phyloP scores from a whole-genome alignment of 2,888 invertebrate species.

The Hirtodrosophila trivittata region DNA sequence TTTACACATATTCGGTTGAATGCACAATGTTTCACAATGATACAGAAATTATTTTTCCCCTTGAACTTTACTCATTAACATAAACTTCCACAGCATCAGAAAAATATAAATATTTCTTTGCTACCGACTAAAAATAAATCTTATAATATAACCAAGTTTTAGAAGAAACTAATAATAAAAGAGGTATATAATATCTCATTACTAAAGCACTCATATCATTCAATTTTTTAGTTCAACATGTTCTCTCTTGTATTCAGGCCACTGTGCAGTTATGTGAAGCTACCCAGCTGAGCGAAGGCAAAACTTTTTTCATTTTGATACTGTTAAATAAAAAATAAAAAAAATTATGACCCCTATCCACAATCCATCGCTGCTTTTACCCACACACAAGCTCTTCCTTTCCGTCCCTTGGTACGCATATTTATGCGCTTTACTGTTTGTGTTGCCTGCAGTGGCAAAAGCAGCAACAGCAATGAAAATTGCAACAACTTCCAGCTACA shows the following conservation, averaged over 20 bases:
- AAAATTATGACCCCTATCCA: constrained; percentile 26
- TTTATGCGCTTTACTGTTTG: constrained; percentile 54
- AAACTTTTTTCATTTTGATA: constrained; percentile 67
- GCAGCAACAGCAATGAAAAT: constrained; percentile 37
- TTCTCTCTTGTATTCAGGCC: not conserved
- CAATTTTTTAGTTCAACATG: constrained; percentile 9
- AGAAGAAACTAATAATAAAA: too few relatives aligned
- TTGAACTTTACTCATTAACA: constrained; percentile 1
- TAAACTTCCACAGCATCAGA: constrained; percentile 8
- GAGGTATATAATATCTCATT: too few relatives aligned
- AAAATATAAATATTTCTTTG: not conserved
- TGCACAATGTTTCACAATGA: not conserved
- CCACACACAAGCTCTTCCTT: not conserved
- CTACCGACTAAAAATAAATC: too few relatives aligned
- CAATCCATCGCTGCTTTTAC: not conserved
- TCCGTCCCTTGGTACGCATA: constrained; percentile 34
- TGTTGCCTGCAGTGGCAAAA: constrained; percentile 15
- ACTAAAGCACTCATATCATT: not conserved
- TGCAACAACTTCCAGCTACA: constrained; percentile 32
- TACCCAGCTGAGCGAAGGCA: constrained; percentile 6
- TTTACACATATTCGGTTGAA: constrained; percentile 52
- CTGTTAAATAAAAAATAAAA: constrained; percentile 53
- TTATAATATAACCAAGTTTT: too few relatives aligned
- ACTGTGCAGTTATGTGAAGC: constrained; percentile 1
- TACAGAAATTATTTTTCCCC: not conserved